Evolutionary conservation across 1,140 invertebrate species (phyloP).

Genomic region (Drosophila leontia): DNA sequence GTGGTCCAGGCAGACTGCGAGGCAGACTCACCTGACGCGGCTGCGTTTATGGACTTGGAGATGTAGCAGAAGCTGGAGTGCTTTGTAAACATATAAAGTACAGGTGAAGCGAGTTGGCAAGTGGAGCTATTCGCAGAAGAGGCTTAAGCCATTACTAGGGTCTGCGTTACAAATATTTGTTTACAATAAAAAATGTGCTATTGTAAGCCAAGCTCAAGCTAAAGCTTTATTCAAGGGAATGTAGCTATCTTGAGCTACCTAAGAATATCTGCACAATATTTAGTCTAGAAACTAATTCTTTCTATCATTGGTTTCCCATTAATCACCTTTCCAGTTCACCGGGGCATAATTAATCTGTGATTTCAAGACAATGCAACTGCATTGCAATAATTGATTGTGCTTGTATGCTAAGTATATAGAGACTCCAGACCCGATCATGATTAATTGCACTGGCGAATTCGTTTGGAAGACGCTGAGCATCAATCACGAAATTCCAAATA

Average conservation of each 20-base stretch:
- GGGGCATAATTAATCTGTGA: neutral
- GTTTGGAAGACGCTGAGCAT: slow-evolving; percentile 31
- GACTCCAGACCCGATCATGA: slow-evolving; percentile 37
- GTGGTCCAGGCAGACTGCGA: slow-evolving; percentile 42
- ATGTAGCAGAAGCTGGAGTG: slow-evolving; percentile 45
- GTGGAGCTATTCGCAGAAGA: slow-evolving; percentile 19
- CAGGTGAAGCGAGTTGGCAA: slow-evolving; percentile 12
- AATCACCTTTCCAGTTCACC: neutral
- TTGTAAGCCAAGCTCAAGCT: neutral
- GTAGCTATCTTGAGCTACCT: neutral
- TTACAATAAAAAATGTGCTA: slow-evolving; percentile 13
- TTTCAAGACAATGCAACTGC: slow-evolving; percentile 1
- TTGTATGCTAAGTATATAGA: slow-evolving; percentile 19
- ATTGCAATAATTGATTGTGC: slow-evolving; percentile 19
- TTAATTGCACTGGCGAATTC: slow-evolving; percentile 49
- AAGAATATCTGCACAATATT: neutral
- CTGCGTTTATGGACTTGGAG: slow-evolving; percentile 13
- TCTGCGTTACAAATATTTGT: slow-evolving; percentile 15
- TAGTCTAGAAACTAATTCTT: neutral
- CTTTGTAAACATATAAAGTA: slow-evolving; percentile 36
- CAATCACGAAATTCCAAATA: slow-evolving; percentile 58
- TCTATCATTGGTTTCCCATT: neutral
- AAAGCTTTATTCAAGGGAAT: neutral
- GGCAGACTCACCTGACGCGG: slow-evolving; percentile 41
- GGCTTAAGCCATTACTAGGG: neutral